Evolutionary conservation across 2,888 invertebrate species (phyloP), one percentile per base, ranked within the genome.

Genomic region (Nyleta sp.): DNA sequence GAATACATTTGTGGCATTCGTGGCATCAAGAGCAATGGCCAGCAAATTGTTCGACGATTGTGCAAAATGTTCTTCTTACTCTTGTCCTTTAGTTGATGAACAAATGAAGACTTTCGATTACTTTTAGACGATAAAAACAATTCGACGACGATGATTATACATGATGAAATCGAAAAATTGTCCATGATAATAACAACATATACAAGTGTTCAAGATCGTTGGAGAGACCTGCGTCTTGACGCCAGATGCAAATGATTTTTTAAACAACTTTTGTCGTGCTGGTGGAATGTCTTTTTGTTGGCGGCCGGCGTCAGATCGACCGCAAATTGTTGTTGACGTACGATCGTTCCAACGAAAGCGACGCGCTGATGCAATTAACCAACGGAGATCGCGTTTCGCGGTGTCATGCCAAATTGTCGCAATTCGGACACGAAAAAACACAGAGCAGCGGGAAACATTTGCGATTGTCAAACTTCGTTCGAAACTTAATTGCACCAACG

Each of bases 201-300:
- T 72, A 40, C 52, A 80, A 75, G 76, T 80, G 80, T 80, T 80
- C 80, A 76, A 76, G 24, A 48, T 38, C 44, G 80, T 80, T 79
- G 79, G 75, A 76, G 79, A 76, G 67, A 79, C 64, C 79, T 79
- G 72, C 31, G 13, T 35, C 42, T 57, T 22, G 35, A 57, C 22
- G 50, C 42, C 62, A 78, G 13, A 48, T 48, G 31, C 17, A 60
- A 52, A 68, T 68, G 50, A 65, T 64, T 74, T 74, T 74, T 65
- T 55, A 50, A 65, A 48, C 28, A 53, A 55, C 35, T 76, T 65
- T 76, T 76, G 44, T 64, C 64, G 40, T 62, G 46, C 31, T 64
- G 46, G 20, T 70, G 18, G 20, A 48, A 53, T 4, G n/a, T 17
- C 15, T 46, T 50, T 53, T 15, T 42, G 42, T 53, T 60, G 4